Base-by-base conservation (phyloP, 2,888 invertebrate species). In the Slavum lentiscoides region DNA sequence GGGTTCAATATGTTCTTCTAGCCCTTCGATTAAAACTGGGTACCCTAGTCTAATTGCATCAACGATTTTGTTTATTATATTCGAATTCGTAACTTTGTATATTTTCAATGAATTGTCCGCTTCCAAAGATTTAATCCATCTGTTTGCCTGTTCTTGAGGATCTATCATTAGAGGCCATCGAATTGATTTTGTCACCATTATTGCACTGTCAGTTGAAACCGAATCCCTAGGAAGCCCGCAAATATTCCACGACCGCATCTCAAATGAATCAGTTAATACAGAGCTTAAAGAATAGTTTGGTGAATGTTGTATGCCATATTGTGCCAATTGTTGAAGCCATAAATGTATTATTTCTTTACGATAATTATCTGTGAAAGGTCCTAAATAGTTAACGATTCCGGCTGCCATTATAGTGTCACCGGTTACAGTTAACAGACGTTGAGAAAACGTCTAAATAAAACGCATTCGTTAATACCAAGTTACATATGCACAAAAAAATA, bases 61-160 rank as follows among this genome's bases (percentile, higher is more conserved):
- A 87, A 96, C 96, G 83, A 97, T 86, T 0, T 92, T 89, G 70
- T 93, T 88, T 83, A 94, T 90, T 87, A 96, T 97, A 87, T 93
- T 94, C 2, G 89, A 83, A 87, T 97, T 61, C 15, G 82, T 82
- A 23, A 59, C 88, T 87, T 96, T 96, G 43, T 93, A 90, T 39
- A 95, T 90, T 84, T 90, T 90, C 39, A 97, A 87, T 72, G 92
- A 91, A 84, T 93, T 92, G 0, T 89, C 88, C 30, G 89, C 89
- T 86, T 97, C 96, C 92, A 95, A 93, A 86, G 93, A 94, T 82
- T 93, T 91, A 77, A 97, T 92, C 96, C 96, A 97, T 82, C 94
- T 90, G 87, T 95, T 96, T 0, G 96, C 96, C 90, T 97, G 96
- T 85, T 96, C 96, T 86, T 97, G 96, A 0, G 97, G 97, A 87